These are phyloP conservation scores for Echeneis naucrates DNA, from an alignment of 2,797 vertebrate species.

Conservation along the genomic window DNA sequence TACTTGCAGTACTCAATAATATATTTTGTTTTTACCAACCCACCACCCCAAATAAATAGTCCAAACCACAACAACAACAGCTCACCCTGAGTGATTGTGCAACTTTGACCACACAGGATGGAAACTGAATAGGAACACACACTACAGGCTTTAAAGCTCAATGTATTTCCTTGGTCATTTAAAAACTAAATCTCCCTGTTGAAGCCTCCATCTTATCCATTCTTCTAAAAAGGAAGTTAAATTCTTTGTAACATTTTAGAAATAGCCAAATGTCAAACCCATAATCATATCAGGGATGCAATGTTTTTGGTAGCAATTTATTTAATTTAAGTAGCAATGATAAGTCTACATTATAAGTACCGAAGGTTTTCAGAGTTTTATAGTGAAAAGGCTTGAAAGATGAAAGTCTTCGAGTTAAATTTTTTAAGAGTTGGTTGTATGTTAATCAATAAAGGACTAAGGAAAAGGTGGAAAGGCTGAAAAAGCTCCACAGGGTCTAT, in stretches of 20 bases:
- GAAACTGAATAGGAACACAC: conserved; percentile 10
- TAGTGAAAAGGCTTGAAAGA: not conserved
- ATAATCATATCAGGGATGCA: conserved; percentile 35
- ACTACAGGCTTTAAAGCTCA: conserved; percentile 2
- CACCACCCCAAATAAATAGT: conserved; percentile 18
- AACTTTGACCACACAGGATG: not conserved
- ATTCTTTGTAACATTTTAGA: conserved; percentile 11
- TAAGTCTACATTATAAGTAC: conserved; percentile 5
- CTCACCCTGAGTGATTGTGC: conserved; percentile 27
- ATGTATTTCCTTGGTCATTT: not conserved
- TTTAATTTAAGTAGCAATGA: conserved; percentile 28
- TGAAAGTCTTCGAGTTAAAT: conserved; percentile 17
- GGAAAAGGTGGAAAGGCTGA: not conserved
- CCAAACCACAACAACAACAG: conserved; percentile 36
- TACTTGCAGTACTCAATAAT: not conserved
- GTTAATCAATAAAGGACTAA: conserved; percentile 17
- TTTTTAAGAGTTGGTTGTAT: conserved; percentile 9
- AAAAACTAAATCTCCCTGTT: not conserved
- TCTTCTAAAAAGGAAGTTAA: not conserved
- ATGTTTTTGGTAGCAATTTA: too few species aligned
- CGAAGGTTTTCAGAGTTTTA: not conserved
- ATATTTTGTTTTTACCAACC: conserved; percentile 17
- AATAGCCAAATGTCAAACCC: conserved; percentile 40
- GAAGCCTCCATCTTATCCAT: not conserved
- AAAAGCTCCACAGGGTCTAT: conserved; percentile 10